Evolutionary conservation across 2,888 invertebrate genomes (phyloP).

Genomic region (Clusia tigrina): DNA sequence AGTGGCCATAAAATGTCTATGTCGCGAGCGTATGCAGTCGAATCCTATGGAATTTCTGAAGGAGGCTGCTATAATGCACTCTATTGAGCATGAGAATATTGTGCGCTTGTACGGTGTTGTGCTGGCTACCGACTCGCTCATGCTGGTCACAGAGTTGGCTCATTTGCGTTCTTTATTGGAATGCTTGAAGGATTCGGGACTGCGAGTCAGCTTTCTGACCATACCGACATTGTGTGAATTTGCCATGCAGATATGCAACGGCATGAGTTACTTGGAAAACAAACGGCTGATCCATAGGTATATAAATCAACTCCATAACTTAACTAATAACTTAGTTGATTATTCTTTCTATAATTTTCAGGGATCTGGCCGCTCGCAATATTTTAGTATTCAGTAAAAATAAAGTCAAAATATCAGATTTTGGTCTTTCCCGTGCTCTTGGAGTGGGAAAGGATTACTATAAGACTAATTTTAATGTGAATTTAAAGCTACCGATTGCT

Average conservation of each 20-base stretch:
- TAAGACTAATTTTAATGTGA: constrained; percentile 97
- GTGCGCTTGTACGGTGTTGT: constrained; percentile 98
- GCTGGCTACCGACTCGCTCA: constrained; percentile 86
- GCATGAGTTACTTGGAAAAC: constrained; percentile 96
- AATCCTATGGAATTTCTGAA: constrained; percentile 97
- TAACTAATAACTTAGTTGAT: too few relatives aligned
- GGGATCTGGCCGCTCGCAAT: constrained; percentile 97
- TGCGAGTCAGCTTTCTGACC: constrained; percentile 87
- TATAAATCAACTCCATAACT: too few relatives aligned
- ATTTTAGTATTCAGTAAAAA: constrained; percentile 96
- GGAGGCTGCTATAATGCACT: constrained; percentile 98
- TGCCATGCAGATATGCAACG: constrained; percentile 94
- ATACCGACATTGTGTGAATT: constrained; percentile 93
- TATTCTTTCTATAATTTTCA: constrained; percentile 46
- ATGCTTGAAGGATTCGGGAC: constrained; percentile 91
- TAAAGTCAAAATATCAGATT: constrained; percentile 98
- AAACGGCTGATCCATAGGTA: constrained; percentile 95
- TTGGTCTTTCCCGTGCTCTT: constrained; percentile 92
- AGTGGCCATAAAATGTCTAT: constrained; percentile 96
- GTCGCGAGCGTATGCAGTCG: constrained; percentile 93
- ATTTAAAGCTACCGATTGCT: constrained; percentile 95
- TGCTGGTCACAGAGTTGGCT: constrained; percentile 89
- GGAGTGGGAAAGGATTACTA: constrained; percentile 99
- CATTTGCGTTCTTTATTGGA: constrained; percentile 93
- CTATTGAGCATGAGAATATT: constrained; percentile 95